A percentile compares a stretch with the other conserved stretches of the same genome.
Conservation (phyloP, 2,113 vertebrate species). For the Leptobrachium ailaonicum region DNA sequence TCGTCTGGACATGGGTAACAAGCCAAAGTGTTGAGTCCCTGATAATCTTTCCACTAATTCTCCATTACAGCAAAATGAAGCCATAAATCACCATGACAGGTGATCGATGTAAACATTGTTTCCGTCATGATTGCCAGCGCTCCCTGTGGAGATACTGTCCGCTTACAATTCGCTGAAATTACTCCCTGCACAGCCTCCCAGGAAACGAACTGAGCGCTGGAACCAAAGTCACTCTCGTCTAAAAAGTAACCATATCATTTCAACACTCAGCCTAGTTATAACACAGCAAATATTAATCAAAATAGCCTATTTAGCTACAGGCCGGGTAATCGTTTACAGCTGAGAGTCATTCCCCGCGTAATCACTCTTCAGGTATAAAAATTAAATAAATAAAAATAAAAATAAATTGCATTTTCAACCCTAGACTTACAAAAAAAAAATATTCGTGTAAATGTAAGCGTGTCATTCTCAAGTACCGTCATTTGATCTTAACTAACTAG, state of each 20-base stretch:
- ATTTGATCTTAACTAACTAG: conserved; percentile 78
- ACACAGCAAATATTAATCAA: conserved; percentile 78
- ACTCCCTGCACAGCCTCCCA: conserved; percentile 83
- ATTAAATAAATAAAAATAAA: conserved; percentile 35
- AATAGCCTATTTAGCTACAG: conserved; percentile 68
- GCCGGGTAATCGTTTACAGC: conserved; percentile 64
- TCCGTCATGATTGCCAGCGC: conserved; percentile 99
- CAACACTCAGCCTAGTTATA: conserved; percentile 74
- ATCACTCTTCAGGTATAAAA: conserved; percentile 58
- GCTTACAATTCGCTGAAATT: conserved; percentile 95
- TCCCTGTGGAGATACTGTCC: conserved; percentile 98
- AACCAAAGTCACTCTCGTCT: conserved; percentile 79
- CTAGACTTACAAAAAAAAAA: conserved; percentile 56
- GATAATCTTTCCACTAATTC: conserved; percentile 99
- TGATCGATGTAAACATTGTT: conserved; percentile 99
- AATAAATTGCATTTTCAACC: conserved; percentile 69
- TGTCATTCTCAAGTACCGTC: conserved; percentile 68
- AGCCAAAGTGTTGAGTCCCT: conserved; percentile 99
- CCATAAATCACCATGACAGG: conserved; percentile 99
- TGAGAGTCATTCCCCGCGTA: conserved; percentile 59
- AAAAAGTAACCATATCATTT: conserved; percentile 91
- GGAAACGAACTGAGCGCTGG: conserved; percentile 67
- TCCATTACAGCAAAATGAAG: conserved; percentile 99
- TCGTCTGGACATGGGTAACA: conserved; percentile 98
- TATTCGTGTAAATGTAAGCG: conserved; percentile 60